A percentile compares a stretch with the other conserved stretches of the same genome.
Conservation (phyloP, 2,113 vertebrate genomes). For the Spilogale gracilis region DNA sequence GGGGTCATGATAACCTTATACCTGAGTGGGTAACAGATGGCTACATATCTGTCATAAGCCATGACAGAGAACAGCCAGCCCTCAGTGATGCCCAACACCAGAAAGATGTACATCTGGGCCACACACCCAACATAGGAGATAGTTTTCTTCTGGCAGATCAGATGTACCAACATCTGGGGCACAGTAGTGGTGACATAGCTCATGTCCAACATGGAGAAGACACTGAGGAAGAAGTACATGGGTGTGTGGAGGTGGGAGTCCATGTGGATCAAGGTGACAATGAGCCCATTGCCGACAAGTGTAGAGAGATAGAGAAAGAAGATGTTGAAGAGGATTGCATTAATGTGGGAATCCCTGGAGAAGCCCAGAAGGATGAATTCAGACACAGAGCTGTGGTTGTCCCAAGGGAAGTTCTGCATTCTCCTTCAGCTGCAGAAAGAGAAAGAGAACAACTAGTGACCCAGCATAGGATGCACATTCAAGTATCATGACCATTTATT, state of each 20-base stretch:
- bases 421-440: constrained; percentile 13
- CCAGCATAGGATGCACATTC: not conserved
- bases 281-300: constrained; percentile 64
- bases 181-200: constrained; percentile 76
- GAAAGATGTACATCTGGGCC: constrained; percentile 77
- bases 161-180: constrained; percentile 64
- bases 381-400: constrained; percentile 71
- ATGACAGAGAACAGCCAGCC: constrained; percentile 75
- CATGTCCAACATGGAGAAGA: constrained; percentile 75
- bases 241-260: constrained; percentile 70
- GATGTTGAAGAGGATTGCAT: constrained; percentile 65
- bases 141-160: constrained; percentile 53
- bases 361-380: constrained; percentile 77
- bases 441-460: not conserved
- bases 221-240: constrained; percentile 70
- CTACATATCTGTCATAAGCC: constrained; percentile 75
- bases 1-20: constrained; percentile 76
- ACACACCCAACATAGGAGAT: constrained; percentile 70
- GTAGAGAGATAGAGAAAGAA: constrained; percentile 70
- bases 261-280: constrained; percentile 68
- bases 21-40: constrained; percentile 75
- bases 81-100: constrained; percentile 79
- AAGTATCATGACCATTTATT: not conserved
- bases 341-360: constrained; percentile 59
- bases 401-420: constrained; percentile 49